phyloP scores from a whole-genome alignment of 2,888 invertebrate species.

The Lamellibrachia satsuma region DNA sequence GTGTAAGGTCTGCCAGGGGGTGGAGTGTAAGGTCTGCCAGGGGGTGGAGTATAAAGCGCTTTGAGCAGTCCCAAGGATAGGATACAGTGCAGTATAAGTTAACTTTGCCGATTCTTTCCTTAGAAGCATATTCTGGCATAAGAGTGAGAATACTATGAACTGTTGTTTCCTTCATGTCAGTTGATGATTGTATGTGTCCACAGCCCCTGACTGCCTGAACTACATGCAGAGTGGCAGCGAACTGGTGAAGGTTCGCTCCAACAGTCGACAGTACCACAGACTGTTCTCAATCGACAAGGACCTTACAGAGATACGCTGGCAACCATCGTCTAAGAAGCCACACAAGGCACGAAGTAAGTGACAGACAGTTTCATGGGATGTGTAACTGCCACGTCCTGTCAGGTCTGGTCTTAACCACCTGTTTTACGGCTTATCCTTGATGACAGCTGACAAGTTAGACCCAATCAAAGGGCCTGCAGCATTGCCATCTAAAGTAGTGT shows the following conservation, averaged over 20 bases:
- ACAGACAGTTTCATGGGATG: neutral
- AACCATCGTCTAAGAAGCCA: constrained; percentile 72
- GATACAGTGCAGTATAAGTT: too few relatives aligned
- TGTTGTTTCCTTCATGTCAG: neutral
- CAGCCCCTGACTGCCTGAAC: constrained; percentile 71
- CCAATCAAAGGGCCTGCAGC: too few relatives aligned
- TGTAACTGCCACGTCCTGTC: neutral
- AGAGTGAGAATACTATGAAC: too few relatives aligned
- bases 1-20: too few relatives aligned
- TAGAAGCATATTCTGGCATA: too few relatives aligned
- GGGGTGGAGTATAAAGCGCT: too few relatives aligned
- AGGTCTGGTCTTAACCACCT: neutral
- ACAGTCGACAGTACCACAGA: constrained; percentile 71
- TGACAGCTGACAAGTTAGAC: too few relatives aligned
- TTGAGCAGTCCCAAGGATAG: too few relatives aligned
- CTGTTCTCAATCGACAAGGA: constrained; percentile 70
- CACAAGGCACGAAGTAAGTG: constrained; percentile 71
- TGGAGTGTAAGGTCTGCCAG: too few relatives aligned
- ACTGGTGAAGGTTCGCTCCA: constrained; percentile 70
- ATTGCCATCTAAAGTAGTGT: too few relatives aligned
- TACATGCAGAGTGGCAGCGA: constrained; percentile 72
- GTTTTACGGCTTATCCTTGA: too few relatives aligned
- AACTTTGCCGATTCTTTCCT: too few relatives aligned
- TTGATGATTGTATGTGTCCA: neutral
- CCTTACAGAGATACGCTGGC: constrained; percentile 70